Evolutionary conservation across 2,113 vertebrate genomes (phyloP), one percentile per base, ranked within the genome.

Genomic region (Eidolon helvum): DNA sequence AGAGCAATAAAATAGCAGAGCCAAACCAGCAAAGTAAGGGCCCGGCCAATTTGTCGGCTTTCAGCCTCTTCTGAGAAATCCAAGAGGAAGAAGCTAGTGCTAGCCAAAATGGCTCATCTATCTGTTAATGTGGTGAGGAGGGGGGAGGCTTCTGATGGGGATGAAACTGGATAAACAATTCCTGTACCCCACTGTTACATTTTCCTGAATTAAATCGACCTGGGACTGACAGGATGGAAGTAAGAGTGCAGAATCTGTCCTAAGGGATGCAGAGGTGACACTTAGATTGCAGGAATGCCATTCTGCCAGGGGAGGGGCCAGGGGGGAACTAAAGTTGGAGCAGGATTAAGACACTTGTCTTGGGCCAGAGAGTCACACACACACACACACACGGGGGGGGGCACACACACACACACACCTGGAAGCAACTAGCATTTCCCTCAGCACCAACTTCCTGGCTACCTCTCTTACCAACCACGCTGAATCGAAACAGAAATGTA

Each of bases 21-120:
- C 90, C 77, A 96, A 98, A 94, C 97, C 98, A 98, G 98, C 97
- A 98, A 98, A 98, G 97, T 82, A 96, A 98, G 90, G 96, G 97
- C 98, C 97, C 38, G 98, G 98, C 97, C 97, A 93, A 93, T 97
- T 97, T 98, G 98, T 98, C 98, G 98, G 98, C 97, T 98, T 98
- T 94, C 98, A 98, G 98, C 97, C 97, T 98, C 97, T 97, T 97
- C 92, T 0, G 69, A 97, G 96, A 97, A 98, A 97, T 96, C 0
- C 33, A 66, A 98, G 97, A 98, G 97, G 97, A 97, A 96, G 96
- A 97, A 97, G 90, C 98, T 91, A 59, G 68, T 75, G 96, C 98
- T 98, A 61, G 72, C 83, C 72, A 82, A 97, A 98, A 98, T 89
- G 89, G 97, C 98, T 96, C 97, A 93, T 97, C 97, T 97, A 68